phyloP scores from a whole-genome alignment of 1,140 invertebrate species.

The Danaus plexippus region DNA sequence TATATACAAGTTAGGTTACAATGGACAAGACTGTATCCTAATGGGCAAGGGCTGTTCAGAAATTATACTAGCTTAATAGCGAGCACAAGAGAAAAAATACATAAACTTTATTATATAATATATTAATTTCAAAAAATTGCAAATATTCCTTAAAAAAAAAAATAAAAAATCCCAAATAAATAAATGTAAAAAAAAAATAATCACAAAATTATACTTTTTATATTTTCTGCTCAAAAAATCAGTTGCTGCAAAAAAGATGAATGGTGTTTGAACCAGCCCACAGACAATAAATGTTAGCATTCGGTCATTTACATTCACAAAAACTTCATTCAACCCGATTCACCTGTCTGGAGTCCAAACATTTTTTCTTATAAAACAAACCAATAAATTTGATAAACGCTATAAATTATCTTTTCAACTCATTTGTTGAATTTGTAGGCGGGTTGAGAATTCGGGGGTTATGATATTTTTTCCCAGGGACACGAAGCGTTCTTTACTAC shows the following conservation, averaged over 20 bases:
- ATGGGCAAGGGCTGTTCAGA: too few relatives aligned
- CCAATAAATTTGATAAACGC: constrained; percentile 32
- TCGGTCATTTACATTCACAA: constrained; percentile 45
- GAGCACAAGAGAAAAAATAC: too few relatives aligned
- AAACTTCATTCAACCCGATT: constrained; percentile 28
- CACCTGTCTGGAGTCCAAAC: constrained; percentile 31
- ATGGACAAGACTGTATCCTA: too few relatives aligned
- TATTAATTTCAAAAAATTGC: too few relatives aligned
- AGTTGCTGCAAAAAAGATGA: too few relatives aligned
- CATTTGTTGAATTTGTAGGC: constrained; percentile 58
- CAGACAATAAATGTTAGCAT: constrained; percentile 53
- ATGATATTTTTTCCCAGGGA: background rate
- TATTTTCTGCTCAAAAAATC: too few relatives aligned
- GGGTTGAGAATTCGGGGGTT: constrained; percentile 30
- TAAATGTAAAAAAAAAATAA: too few relatives aligned
- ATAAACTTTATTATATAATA: too few relatives aligned
- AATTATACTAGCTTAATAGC: too few relatives aligned
- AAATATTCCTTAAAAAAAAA: background rate
- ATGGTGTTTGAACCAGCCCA: constrained; percentile 8
- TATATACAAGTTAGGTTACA: too few relatives aligned
- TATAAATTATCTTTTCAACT: constrained; percentile 60
- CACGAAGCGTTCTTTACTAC: constrained; percentile 22
- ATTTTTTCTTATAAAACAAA: constrained; percentile 32
- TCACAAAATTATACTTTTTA: too few relatives aligned
- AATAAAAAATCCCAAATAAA: too few relatives aligned